phyloP scores from a whole-genome alignment of 92 coral and sea anemone species.

The Phymanthus crucifer region DNA sequence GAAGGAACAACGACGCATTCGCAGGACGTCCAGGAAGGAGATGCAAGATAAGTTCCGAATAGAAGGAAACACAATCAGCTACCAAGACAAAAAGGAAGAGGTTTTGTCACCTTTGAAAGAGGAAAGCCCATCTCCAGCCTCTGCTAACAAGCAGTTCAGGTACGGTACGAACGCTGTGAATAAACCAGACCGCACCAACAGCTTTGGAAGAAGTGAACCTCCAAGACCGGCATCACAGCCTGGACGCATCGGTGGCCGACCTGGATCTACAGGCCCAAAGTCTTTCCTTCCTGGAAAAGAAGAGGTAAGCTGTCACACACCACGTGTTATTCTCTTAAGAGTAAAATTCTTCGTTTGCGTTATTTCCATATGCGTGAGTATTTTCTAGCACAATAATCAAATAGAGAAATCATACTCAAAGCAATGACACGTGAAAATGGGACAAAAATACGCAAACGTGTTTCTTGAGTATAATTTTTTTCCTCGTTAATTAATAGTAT shows the following conservation, averaged over 20 bases:
- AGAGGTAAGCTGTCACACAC: conserved; percentile 19
- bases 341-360: too few species aligned
- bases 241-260: conserved; percentile 34
- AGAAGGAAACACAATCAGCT: conserved; percentile 20
- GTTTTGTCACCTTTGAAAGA: conserved; percentile 35
- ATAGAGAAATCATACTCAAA: too few species aligned
- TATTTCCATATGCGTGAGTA: too few species aligned
- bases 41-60: conserved; percentile 65
- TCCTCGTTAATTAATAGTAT: neutral
- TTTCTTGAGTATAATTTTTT: neutral
- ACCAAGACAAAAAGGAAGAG: conserved; percentile 9
- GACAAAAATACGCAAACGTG: neutral
- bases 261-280: conserved; percentile 46
- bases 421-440: neutral
- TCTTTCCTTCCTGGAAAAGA: conserved; percentile 52
- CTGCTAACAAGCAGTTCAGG: conserved; percentile 5
- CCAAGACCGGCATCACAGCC: conserved; percentile 30
- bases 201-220: conserved; percentile 24
- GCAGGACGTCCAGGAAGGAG: conserved; percentile 76
- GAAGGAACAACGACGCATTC: conserved; percentile 68
- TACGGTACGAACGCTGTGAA: conserved; percentile 8
- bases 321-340: neutral
- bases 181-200: conserved; percentile 26
- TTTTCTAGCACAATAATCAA: neutral
- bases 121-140: conserved; percentile 34